Evolutionary conservation across 2,797 vertebrate species (phyloP).

Genomic region (Bryconaethiops microstoma): DNA sequence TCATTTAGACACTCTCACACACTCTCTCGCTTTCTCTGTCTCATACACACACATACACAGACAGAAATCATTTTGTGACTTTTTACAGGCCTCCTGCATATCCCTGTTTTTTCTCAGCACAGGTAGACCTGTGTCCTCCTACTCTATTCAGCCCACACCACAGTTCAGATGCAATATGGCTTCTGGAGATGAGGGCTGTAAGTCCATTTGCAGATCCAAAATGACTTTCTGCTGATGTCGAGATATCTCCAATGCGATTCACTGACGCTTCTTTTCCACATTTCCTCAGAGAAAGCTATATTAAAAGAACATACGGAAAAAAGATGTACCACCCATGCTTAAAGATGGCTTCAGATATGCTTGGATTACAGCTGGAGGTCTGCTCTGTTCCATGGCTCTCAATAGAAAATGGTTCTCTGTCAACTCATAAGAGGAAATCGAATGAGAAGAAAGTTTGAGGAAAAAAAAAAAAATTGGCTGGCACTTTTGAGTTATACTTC

Average conservation of each 20-base stretch:
- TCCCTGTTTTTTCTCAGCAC: neutral
- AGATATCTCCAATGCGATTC: constrained; percentile 44
- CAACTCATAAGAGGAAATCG: constrained; percentile 7
- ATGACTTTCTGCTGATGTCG: constrained; percentile 37
- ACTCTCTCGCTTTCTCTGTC: neutral
- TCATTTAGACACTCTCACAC: constrained; percentile 43
- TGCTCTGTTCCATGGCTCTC: neutral
- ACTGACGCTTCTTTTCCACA: constrained; percentile 10
- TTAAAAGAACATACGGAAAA: constrained; percentile 23
- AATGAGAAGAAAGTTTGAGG: constrained; percentile 25
- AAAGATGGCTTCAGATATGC: constrained; percentile 39
- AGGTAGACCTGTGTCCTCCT: neutral
- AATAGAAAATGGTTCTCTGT: constrained; percentile 39
- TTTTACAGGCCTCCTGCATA: neutral
- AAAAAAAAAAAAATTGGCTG: neutral
- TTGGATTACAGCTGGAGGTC: neutral
- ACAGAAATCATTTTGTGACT: constrained; percentile 37
- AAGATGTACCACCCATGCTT: constrained; percentile 24
- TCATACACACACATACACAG: too few species aligned
- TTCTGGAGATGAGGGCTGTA: constrained; percentile 16
- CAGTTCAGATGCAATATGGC: constrained; percentile 31
- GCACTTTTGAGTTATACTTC: constrained; percentile 48
- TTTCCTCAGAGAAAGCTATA: constrained; percentile 24
- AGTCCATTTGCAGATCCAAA: constrained; percentile 43
- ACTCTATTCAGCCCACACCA: constrained; percentile 1